phyloP scores from a whole-genome alignment of 2,888 invertebrate species.

The Tyria jacobaeae region DNA sequence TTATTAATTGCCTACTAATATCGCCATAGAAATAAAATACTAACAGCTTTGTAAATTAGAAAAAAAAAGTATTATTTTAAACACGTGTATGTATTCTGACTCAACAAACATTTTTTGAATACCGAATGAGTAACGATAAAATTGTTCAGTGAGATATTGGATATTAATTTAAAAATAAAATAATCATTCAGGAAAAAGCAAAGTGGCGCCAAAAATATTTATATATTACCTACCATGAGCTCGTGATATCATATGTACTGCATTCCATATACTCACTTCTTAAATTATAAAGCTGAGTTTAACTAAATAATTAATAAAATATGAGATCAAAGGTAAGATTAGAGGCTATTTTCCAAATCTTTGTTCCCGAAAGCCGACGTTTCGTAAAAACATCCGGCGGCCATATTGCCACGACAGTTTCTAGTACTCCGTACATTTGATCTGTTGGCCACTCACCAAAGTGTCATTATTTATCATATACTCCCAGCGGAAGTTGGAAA shows the following conservation, averaged over 20 bases:
- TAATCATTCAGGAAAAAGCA: not conserved
- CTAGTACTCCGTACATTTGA: conserved; percentile 45
- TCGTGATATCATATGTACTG: too few relatives aligned
- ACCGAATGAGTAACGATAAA: conserved; percentile 20
- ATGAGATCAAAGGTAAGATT: conserved; percentile 39
- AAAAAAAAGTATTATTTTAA: conserved; percentile 11
- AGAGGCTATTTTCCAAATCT: conserved; percentile 26
- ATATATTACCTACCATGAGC: too few relatives aligned
- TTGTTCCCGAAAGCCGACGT: conserved; percentile 21
- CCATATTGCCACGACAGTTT: conserved; percentile 36
- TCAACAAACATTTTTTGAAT: conserved; percentile 30
- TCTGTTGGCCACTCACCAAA: conserved; percentile 66
- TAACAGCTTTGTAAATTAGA: conserved; percentile 32
- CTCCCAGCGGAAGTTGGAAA: conserved; percentile 55
- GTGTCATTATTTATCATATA: conserved; percentile 51
- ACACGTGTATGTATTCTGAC: conserved; percentile 18
- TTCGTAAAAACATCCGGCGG: conserved; percentile 53
- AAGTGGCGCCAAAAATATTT: not conserved
- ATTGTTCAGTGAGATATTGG: conserved; percentile 22
- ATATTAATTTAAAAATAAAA: conserved; percentile 12
- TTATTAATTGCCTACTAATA: conserved; percentile 28
- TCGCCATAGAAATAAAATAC: conserved; percentile 40
- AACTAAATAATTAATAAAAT: conserved; percentile 25
- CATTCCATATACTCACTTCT: not conserved
- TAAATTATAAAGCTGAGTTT: conserved; percentile 3